Evolutionary conservation across 2,113 vertebrate species (phyloP).

Genomic region (Tiliqua scincoides): DNA sequence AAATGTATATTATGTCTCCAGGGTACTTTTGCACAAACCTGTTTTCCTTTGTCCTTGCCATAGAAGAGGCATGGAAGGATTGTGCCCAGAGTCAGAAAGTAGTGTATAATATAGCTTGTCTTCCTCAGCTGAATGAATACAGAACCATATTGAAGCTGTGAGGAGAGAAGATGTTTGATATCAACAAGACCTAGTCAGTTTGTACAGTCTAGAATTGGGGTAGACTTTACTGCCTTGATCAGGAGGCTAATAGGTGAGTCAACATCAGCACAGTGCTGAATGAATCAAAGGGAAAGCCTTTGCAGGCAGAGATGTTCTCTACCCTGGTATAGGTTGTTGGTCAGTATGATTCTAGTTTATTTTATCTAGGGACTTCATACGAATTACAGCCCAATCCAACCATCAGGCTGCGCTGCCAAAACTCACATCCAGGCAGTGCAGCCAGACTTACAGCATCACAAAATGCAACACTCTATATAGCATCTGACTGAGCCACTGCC

Average conservation of each 20-base stretch:
- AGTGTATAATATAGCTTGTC: background rate
- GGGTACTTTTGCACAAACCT: background rate
- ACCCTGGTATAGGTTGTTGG: background rate
- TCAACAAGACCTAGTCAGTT: background rate
- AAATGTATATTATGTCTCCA: background rate
- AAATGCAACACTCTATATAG: too few relatives aligned
- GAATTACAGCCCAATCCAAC: background rate
- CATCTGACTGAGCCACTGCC: background rate
- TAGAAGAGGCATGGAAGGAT: too few relatives aligned
- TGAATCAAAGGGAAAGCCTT: background rate
- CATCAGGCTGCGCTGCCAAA: too few relatives aligned
- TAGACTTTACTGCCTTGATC: background rate
- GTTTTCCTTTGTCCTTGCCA: background rate
- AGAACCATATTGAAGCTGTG: background rate
- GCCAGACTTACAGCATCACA: too few relatives aligned
- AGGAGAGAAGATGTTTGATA: background rate
- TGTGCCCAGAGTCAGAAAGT: background rate
- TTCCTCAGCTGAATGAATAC: background rate
- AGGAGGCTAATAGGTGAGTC: background rate
- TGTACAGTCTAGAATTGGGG: background rate
- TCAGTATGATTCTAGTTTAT: background rate
- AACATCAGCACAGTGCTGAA: background rate
- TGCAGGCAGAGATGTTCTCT: background rate
- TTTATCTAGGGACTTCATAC: background rate
- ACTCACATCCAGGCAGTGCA: too few relatives aligned